Conservation (phyloP, 2,113 vertebrate species). For the Diadophis punctatus region DNA sequence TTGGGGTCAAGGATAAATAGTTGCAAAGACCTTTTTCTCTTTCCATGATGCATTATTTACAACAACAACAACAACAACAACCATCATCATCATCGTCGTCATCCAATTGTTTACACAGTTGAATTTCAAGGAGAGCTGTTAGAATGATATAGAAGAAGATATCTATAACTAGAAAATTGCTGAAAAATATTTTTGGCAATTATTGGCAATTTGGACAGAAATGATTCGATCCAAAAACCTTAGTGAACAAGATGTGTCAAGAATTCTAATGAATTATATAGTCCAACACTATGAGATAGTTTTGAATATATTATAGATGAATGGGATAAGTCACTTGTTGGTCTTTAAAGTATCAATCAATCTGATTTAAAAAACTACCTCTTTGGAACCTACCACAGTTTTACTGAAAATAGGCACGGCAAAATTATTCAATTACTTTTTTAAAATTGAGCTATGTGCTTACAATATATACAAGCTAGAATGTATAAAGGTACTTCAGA, state of each 20-base stretch:
- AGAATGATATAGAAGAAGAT: slow-evolving; percentile 25
- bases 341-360: background rate
- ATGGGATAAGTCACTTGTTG: background rate
- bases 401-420: background rate
- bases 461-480: background rate
- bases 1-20: background rate
- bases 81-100: no score
- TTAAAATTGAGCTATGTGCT: background rate
- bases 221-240: slow-evolving; percentile 25
- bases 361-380: background rate
- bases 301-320: background rate
- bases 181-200: background rate
- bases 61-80: background rate
- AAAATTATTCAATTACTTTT: background rate
- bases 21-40: background rate
- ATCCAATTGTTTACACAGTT: background rate
- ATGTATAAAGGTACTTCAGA: background rate
- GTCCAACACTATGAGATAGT: no score
- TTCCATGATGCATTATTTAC: background rate
- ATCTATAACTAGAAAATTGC: slow-evolving; percentile 10
- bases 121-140: background rate
- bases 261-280: background rate
- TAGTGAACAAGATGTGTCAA: slow-evolving; percentile 4
- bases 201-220: slow-evolving; percentile 10
- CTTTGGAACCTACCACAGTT: background rate